Percentiles rank a stretch among this genome's conserved stretches.
phyloP scores from a whole-genome alignment of 2,888 invertebrate genomes.

The Miltochrista miniata region DNA sequence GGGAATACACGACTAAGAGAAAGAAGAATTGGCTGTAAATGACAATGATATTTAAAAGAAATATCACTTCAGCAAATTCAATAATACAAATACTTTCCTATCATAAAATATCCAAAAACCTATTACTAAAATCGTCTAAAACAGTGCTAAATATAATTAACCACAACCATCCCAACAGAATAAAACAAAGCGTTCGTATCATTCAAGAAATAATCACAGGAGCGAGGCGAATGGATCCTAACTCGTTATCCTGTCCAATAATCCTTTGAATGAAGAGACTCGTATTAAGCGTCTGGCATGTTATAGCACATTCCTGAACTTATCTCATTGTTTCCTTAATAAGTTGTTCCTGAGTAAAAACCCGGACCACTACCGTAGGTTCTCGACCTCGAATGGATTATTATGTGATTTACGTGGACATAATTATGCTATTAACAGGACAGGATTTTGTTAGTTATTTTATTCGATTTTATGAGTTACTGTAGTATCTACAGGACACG shows the following conservation, averaged over 20 bases:
- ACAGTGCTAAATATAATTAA: constrained; percentile 1
- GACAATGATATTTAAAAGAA: too few relatives aligned
- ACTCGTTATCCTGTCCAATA: constrained; percentile 43
- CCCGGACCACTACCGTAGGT: constrained; percentile 30
- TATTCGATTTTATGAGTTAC: not conserved
- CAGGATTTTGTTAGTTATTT: too few relatives aligned
- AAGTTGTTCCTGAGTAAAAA: constrained; percentile 54
- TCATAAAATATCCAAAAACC: too few relatives aligned
- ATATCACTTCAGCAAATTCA: too few relatives aligned
- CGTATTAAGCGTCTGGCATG: constrained; percentile 56
- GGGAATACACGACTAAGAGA: too few relatives aligned
- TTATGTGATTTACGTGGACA: too few relatives aligned
- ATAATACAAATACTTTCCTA: not conserved
- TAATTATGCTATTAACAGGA: too few relatives aligned
- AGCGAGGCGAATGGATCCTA: constrained; percentile 34
- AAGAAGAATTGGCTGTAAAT: too few relatives aligned
- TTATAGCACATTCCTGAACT: constrained; percentile 57
- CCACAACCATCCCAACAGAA: constrained; percentile 15
- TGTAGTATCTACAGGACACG: not conserved
- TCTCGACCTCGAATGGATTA: constrained; percentile 24
- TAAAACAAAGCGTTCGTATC: constrained; percentile 50
- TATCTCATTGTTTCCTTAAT: constrained; percentile 53
- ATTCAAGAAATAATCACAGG: constrained; percentile 48
- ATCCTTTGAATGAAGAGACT: constrained; percentile 65
- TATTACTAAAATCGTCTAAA: not conserved